These are phyloP conservation scores for Macrophya alboannulata DNA, from an alignment of 2,888 invertebrate species.

Conservation along the genomic window DNA sequence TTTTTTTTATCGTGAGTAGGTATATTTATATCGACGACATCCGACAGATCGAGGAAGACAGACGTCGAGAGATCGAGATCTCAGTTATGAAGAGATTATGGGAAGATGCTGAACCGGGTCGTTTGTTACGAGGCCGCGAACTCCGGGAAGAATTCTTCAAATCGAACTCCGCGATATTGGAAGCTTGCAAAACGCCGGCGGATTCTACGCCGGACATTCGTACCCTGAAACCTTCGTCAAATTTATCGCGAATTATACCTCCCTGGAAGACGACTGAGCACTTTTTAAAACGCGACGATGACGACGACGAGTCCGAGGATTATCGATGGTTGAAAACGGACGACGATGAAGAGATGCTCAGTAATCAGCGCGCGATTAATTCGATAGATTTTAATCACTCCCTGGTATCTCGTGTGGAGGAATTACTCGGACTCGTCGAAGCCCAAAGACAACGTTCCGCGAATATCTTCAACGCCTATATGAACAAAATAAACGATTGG, in stretches of 20 bases:
- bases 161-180: slow-evolving; percentile 46
- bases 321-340: slow-evolving; percentile 62
- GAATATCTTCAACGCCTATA: neutral
- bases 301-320: slow-evolving; percentile 61
- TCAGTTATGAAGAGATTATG: slow-evolving; percentile 63
- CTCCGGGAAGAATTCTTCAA: slow-evolving; percentile 64
- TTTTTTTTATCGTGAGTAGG: neutral
- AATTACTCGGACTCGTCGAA: slow-evolving; percentile 10
- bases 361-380: slow-evolving; percentile 61
- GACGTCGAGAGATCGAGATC: slow-evolving; percentile 63
- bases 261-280: slow-evolving; percentile 60
- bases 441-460: slow-evolving; percentile 33
- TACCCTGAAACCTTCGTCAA: slow-evolving; percentile 57
- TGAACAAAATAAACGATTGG: neutral
- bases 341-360: slow-evolving; percentile 63
- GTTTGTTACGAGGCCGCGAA: slow-evolving; percentile 64
- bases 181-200: slow-evolving; percentile 36
- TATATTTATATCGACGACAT: neutral
- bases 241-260: slow-evolving; percentile 56
- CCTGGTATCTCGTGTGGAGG: slow-evolving; percentile 50
- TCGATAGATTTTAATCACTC: slow-evolving; percentile 60
- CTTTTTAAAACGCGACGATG: slow-evolving; percentile 55
- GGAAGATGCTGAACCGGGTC: slow-evolving; percentile 63
- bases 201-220: slow-evolving; percentile 22
- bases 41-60: slow-evolving; percentile 59